Conservation (phyloP, 35 echinoderm and acorn worm genomes). For the Apostichopus japonicus region DNA sequence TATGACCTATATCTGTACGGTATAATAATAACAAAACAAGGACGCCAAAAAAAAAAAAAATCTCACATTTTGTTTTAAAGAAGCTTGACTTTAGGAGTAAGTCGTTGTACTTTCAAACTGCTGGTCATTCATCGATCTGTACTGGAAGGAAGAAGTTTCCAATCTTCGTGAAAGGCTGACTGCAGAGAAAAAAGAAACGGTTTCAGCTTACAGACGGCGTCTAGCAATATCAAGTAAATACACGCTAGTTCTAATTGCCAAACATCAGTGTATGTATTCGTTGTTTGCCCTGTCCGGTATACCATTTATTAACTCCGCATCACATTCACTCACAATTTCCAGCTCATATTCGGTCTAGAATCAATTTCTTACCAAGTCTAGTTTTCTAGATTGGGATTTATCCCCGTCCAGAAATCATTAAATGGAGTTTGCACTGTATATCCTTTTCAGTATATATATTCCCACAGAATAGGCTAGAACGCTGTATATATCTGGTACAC, state of each 20-base stretch:
- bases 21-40: no score
- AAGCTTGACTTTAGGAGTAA: background rate
- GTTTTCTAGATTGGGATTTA: background rate
- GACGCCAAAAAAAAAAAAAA: no score
- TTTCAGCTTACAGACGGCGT: conserved; percentile 6
- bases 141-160: background rate
- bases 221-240: conserved; percentile 7
- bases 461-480: no score
- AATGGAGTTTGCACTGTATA: no score
- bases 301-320: background rate
- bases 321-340: background rate
- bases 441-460: no score
- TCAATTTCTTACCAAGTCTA: background rate
- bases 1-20: no score
- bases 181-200: background rate
- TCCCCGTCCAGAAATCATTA: background rate
- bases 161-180: background rate
- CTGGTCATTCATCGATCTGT: conserved; percentile 5
- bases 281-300: conserved; percentile 1
- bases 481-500: no score
- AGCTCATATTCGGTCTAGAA: background rate
- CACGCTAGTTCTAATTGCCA: conserved; percentile 1
- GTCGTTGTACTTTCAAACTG: background rate
- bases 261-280: background rate
- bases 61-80: no score